These are phyloP conservation scores for Ramphastos sulfuratus DNA, from an alignment of 2,113 vertebrate genomes.

Conservation along the genomic window DNA sequence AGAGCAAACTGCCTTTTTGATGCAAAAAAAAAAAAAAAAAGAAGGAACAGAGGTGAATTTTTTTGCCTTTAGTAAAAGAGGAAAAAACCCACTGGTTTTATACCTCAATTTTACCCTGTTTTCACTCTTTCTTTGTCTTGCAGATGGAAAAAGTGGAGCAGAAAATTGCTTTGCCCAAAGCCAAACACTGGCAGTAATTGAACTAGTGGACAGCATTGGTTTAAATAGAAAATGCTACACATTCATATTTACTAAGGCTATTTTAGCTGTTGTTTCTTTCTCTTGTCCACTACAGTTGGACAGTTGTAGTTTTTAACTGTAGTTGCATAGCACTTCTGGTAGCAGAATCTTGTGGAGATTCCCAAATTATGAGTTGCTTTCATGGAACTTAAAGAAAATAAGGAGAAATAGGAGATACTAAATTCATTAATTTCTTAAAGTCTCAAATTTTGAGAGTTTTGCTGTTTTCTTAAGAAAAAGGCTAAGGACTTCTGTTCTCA, in stretches of 20 bases:
- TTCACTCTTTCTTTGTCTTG: conserved; percentile 22
- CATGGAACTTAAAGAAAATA: not conserved
- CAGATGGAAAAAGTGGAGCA: conserved; percentile 65
- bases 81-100: not conserved
- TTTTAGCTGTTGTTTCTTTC: not conserved
- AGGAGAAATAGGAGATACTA: not conserved
- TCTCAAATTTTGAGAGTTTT: not conserved
- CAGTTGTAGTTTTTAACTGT: not conserved
- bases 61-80: not conserved
- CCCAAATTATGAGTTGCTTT: not conserved
- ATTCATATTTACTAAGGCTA: not conserved
- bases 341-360: not conserved
- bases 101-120: not conserved
- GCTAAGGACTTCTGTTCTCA: not conserved
- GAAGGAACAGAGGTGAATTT: not conserved
- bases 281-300: not conserved
- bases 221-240: conserved; percentile 9
- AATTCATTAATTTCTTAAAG: not conserved
- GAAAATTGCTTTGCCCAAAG: conserved; percentile 60
- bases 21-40: not conserved
- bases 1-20: not conserved
- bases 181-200: conserved; percentile 42
- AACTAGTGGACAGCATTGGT: not conserved
- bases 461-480: not conserved
- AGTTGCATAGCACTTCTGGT: not conserved